Evolutionary conservation across 2,888 invertebrate species (phyloP).

Genomic region (Crioceris asparagi): DNA sequence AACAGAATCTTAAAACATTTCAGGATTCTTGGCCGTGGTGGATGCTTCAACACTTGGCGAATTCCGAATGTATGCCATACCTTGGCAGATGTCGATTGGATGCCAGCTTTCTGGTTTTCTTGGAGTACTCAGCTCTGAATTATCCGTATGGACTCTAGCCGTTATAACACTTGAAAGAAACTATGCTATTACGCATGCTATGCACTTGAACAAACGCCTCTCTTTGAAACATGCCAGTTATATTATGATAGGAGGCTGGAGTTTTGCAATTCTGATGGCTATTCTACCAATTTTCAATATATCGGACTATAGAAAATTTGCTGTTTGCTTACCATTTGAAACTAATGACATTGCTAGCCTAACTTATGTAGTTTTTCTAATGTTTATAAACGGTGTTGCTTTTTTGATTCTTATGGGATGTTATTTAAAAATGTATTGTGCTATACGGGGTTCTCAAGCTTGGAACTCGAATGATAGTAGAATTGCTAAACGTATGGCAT

Average conservation of each 20-base stretch:
- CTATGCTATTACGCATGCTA: slow-evolving; percentile 95
- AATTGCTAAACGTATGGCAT: slow-evolving; percentile 92
- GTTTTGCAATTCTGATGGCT: slow-evolving; percentile 78
- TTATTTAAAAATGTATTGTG: slow-evolving; percentile 95
- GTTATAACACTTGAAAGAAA: slow-evolving; percentile 93
- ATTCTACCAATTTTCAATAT: slow-evolving; percentile 80
- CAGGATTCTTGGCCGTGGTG: slow-evolving; percentile 86
- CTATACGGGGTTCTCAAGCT: slow-evolving; percentile 90
- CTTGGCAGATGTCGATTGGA: slow-evolving; percentile 92
- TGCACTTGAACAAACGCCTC: slow-evolving; percentile 91
- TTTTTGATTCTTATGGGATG: slow-evolving; percentile 92
- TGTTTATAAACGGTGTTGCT: slow-evolving; percentile 86
- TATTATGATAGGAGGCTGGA: slow-evolving; percentile 91
- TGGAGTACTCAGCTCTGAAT: slow-evolving; percentile 85
- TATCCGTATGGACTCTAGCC: slow-evolving; percentile 91
- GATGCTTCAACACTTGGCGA: slow-evolving; percentile 93
- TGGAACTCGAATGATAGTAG: slow-evolving; percentile 97
- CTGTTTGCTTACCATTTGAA: slow-evolving; percentile 93
- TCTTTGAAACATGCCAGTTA: slow-evolving; percentile 82
- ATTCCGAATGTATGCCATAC: slow-evolving; percentile 91
- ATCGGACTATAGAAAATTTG: slow-evolving; percentile 92
- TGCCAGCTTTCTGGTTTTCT: slow-evolving; percentile 93
- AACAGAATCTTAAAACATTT: too few relatives aligned
- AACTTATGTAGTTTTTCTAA: slow-evolving; percentile 81
- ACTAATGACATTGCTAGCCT: slow-evolving; percentile 64